Base-by-base conservation (phyloP, 1,140 invertebrate genomes). In the Atopsyche davidsoni region DNA sequence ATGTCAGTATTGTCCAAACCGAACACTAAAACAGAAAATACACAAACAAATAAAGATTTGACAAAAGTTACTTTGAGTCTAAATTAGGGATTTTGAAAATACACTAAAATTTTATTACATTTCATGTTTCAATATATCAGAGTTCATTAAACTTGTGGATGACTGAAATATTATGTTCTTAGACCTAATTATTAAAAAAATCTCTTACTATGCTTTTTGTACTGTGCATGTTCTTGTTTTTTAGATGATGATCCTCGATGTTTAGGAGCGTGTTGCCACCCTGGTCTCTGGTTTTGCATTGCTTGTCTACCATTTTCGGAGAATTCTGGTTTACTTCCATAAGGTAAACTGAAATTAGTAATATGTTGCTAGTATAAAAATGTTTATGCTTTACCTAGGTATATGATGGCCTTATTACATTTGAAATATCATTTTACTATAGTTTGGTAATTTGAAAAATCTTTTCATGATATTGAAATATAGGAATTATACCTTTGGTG, bases 1-100 rank as follows among this genome's bases (percentile, higher is more conserved):
- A 87, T 70, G 63, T 89, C 86, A 0, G 80, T 82, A 4, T 76
- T 79, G 63, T 87, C 84, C n/a, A 82, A 66, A 1, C 82, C 81
- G 59, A 83, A 82, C 60, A 83, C 81, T 83, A 59, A 4, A 69
- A 73, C 61, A 59, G 38, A 59, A 47, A 48, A 51, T n/a, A n/a
- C n/a, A n/a, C n/a, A 45, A 48, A 34, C 14, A 49, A 16, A 28
- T 3, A 25, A 19, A 17, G 11, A 13, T 46, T 32, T 40, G 11
- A 14, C 32, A 17, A 46, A 10, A 31, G 19, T 21, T 11, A 39
- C 11, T 46, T 13, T 19, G 14, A 36, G 18, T 36, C 1, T 14
- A 7, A 21, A 16, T 25, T 14, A 38, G 6, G 13, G 9, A 14
- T 14, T 7, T 6, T 6, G n/a, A n/a, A n/a, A n/a, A n/a, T n/a